Conservation (phyloP, 2,113 vertebrate genomes). For the Hippocampus abdominalis region DNA sequence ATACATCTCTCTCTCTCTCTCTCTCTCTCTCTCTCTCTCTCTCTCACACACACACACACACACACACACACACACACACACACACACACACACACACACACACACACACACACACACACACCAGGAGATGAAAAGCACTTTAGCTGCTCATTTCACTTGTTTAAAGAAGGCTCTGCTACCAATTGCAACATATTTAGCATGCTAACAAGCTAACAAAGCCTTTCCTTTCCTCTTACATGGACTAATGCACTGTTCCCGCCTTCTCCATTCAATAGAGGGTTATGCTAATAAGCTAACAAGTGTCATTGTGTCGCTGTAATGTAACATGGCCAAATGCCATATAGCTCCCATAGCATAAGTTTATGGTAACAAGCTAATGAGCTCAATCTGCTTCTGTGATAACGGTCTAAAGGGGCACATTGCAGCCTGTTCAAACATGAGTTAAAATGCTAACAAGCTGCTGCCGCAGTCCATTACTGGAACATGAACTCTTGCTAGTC, state of each 20-base stretch:
- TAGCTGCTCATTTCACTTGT: conserved; percentile 41
- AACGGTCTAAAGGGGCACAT: conserved; percentile 39
- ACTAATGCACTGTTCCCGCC: conserved; percentile 32
- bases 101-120: neutral
- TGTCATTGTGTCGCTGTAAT: conserved; percentile 48
- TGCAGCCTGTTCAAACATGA: conserved; percentile 37
- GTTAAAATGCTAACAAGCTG: conserved; percentile 49
- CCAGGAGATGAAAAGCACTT: conserved; percentile 30
- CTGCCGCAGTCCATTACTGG: conserved; percentile 29
- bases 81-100: neutral
- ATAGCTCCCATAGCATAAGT: conserved; percentile 54
- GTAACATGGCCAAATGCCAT: conserved; percentile 58
- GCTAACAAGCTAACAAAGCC: conserved; percentile 58
- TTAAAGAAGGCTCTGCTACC: conserved; percentile 50
- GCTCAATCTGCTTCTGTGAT: conserved; percentile 49
- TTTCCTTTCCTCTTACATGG: conserved; percentile 48
- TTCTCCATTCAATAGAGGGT: conserved; percentile 46
- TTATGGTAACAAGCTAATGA: conserved; percentile 58
- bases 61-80: conserved; percentile 4
- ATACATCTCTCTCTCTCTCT: neutral
- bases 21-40: neutral
- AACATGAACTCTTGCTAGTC: conserved; percentile 38
- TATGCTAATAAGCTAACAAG: conserved; percentile 66
- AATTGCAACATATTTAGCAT: conserved; percentile 55
- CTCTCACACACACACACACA: neutral